These are phyloP conservation scores for Thalpophila matura DNA, from an alignment of 2,888 invertebrate species.

Conservation along the genomic window DNA sequence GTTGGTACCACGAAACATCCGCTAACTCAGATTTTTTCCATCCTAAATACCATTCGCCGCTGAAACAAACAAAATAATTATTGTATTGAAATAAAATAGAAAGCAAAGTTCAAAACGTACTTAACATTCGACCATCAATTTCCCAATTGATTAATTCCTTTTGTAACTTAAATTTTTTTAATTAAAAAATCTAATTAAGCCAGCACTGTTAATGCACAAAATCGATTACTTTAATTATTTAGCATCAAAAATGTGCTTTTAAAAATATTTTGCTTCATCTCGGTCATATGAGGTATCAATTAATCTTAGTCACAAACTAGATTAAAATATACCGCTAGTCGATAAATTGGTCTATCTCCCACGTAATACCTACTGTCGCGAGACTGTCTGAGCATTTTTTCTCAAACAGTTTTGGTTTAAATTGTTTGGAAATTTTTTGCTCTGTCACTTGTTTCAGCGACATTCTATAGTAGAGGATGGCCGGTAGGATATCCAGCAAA, in stretches of 20 bases:
- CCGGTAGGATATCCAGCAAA: neutral
- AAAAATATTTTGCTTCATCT: constrained; percentile 46
- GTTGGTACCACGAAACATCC: constrained; percentile 98
- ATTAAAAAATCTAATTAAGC: constrained; percentile 59
- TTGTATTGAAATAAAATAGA: constrained; percentile 1
- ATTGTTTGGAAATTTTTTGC: constrained; percentile 40
- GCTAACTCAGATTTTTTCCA: constrained; percentile 96
- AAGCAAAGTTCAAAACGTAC: constrained; percentile 9
- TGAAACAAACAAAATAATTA: constrained; percentile 88
- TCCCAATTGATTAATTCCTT: constrained; percentile 43
- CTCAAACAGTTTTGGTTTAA: constrained; percentile 17
- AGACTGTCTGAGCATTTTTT: constrained; percentile 24
- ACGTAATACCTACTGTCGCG: constrained; percentile 17
- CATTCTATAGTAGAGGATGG: neutral
- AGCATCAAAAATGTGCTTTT: constrained; percentile 48
- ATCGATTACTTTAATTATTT: constrained; percentile 47
- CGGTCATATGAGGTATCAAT: constrained; percentile 55
- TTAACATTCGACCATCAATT: too few species aligned
- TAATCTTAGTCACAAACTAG: constrained; percentile 69
- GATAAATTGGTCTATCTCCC: constrained; percentile 46
- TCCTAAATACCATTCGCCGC: constrained; percentile 99
- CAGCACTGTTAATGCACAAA: constrained; percentile 26
- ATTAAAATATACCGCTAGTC: constrained; percentile 65
- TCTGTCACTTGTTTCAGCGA: constrained; percentile 26
- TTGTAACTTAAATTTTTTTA: constrained; percentile 27